Conservation (phyloP, 2,888 invertebrate genomes). For the Stenodera caucasica region DNA sequence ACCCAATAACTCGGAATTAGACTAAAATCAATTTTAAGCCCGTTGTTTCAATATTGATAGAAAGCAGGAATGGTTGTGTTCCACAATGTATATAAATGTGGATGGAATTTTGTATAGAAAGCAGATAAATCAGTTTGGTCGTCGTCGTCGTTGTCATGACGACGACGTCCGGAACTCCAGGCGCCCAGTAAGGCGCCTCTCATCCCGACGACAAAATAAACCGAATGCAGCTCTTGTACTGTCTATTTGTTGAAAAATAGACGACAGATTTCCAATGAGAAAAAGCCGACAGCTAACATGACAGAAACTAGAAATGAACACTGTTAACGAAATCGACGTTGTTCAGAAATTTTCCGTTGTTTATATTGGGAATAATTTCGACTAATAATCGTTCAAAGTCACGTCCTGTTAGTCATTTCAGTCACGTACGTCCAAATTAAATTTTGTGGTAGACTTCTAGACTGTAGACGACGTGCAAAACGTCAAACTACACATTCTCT, state of each 20-base stretch:
- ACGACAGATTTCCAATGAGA: background rate
- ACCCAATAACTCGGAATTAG: no score
- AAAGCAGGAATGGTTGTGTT: background rate
- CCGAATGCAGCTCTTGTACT: background rate
- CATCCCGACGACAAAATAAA: constrained; percentile 13
- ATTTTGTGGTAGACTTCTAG: constrained; percentile 43
- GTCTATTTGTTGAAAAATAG: background rate
- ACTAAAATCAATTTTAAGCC: no score
- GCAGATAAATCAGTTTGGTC: constrained; percentile 2
- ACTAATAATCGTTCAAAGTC: constrained; percentile 33
- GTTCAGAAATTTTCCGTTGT: no score
- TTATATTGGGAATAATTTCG: background rate
- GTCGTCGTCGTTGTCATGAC: constrained; percentile 37
- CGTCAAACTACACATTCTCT: constrained; percentile 7
- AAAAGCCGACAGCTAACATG: background rate
- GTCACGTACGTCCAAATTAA: constrained; percentile 51
- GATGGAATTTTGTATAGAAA: constrained; percentile 4
- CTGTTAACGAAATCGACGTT: background rate
- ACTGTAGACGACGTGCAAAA: constrained; percentile 27
- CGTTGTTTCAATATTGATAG: no score
- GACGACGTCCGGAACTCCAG: constrained; percentile 41
- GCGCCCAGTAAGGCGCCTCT: constrained; percentile 34
- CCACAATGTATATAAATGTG: background rate
- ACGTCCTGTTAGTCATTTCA: constrained; percentile 40
- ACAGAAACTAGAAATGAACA: background rate